phyloP scores from a whole-genome alignment of 2,113 vertebrate genomes.

The Mandrillus leucophaeus region DNA sequence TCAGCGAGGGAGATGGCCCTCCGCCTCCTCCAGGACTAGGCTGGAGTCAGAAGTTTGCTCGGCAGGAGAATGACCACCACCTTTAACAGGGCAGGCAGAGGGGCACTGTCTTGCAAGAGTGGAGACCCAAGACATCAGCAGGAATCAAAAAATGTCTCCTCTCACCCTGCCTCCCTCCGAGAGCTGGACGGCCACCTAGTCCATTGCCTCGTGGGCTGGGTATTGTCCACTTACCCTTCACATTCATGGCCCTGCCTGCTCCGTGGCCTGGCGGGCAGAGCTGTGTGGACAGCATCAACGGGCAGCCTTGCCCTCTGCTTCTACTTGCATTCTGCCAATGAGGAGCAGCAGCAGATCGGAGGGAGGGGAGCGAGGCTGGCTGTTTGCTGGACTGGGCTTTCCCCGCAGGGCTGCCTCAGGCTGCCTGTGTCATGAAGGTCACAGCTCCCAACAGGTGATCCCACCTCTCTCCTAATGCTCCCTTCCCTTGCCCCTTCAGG shows the following conservation, averaged over 20 bases:
- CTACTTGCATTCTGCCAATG: not conserved
- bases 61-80: not conserved
- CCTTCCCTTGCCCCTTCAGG: not conserved
- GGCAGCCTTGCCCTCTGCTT: not conserved
- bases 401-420: not conserved
- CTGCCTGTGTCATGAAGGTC: not conserved
- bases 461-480: not conserved
- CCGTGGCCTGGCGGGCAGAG: not conserved
- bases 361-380: not conserved
- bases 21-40: not conserved
- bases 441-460: not conserved
- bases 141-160: not conserved
- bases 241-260: not conserved
- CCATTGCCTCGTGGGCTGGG: not conserved
- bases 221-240: too few relatives aligned
- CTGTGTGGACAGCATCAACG: fast-evolving
- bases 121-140: not conserved
- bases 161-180: not conserved
- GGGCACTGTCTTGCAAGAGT: not conserved
- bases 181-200: not conserved
- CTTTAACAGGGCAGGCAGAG: not conserved
- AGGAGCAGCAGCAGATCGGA: not conserved
- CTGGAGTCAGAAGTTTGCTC: not conserved
- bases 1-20: not conserved
- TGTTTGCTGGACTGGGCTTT: fast-evolving